Base-by-base conservation (phyloP, 2,113 vertebrate genomes). In the Petaurus breviceps region DNA sequence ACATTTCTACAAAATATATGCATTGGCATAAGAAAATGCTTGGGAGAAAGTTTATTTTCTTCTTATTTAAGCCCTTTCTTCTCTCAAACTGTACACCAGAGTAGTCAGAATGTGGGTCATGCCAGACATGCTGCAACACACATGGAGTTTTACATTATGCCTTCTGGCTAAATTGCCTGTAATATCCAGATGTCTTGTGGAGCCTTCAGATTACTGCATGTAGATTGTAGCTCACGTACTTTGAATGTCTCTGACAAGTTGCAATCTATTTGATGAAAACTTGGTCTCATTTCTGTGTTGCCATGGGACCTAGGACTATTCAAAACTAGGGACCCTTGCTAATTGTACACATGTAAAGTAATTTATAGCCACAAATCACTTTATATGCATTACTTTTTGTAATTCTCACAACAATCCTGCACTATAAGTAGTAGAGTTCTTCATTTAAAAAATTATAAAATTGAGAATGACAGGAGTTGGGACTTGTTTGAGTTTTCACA, bases 11-110 rank as follows among this genome's bases (percentile, higher is more conserved):
- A 26, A 55, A 96, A 94, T 51, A 26, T 1, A 93, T 89, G 47
- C 51, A 90, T 47, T 7, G 47, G 46, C 61, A 93, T 22, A 47
- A 14, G 25, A 12, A 90, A 77, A 0, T 5, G 0, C 90, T 94
- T 51, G 46, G 49, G 61, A 93, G 50, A 90, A 93, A 94, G 10
- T 84, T 51, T 93, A 49, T 92, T 52, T 95, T 89, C 50, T 94
- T 10, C 92, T 57, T 9, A 26, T 52, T 43, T 37, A 92, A 93
- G 43, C 11, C 23, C 31, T 92, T 93, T 52, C 25, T 55, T n/a
- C 9, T 57, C 24, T 91, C 14, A 90, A 94, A 94, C 91, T 94
- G 90, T 31, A 2, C 25, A 89, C 47, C 26, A 68, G 24, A 2
- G 50, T 28, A 90, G 89, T 8, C 3, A 2, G 52, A 92, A 94